Evolutionary conservation across 2,113 vertebrate species (phyloP), one percentile per base, ranked within the genome.

Genomic region (Poecilia latipinna): DNA sequence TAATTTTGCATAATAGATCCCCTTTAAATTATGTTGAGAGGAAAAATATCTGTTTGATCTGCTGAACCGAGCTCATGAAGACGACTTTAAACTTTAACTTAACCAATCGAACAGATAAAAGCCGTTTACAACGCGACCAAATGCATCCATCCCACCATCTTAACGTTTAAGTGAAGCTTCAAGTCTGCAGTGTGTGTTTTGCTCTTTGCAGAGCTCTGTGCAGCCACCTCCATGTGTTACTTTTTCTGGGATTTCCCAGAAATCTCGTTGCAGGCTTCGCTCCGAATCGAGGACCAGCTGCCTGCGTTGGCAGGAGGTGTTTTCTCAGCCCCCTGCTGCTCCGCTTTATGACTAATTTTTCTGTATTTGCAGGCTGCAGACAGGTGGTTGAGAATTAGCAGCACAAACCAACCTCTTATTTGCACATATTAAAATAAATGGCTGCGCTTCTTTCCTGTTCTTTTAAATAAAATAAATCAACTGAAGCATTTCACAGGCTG

Each of bases 241-340:
- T 12, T 22, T 75, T 68, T 72, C 65, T 4, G 67, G 79, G 60
- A 76, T 63, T 77, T 82, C 83, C 75, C 66, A 31, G 83, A 39
- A 78, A 86, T 80, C 67, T 62, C 31, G 79, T 74, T 4, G 17
- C 75, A 63, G 66, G 74, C 80, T 66, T 78, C 26, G 29, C 75
- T 86, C 44, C 3, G 77, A 44, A 32, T 26, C 61, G 42, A 77
- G 66, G 74, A 68, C 79, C 86, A 85, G 85, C 88, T 85, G 86
- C 78, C 90, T 64, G 65, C 72, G 83, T 69, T 86, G 77, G 88
- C 82, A 71, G 82, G 75, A 85, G 79, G 87, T 35, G 83, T 88
- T 85, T 87, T 87, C 84, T 82, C 78, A 69, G 31, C 44, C 85
- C 7, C 82, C 80, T 57, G 22, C 51, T 57, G 51, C 17, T n/a